Percentiles rank a stretch among this genome's conserved stretches.
These are phyloP conservation scores for Melitaea cinxia DNA, from an alignment of 1,140 invertebrate species.

Conservation along the genomic window DNA sequence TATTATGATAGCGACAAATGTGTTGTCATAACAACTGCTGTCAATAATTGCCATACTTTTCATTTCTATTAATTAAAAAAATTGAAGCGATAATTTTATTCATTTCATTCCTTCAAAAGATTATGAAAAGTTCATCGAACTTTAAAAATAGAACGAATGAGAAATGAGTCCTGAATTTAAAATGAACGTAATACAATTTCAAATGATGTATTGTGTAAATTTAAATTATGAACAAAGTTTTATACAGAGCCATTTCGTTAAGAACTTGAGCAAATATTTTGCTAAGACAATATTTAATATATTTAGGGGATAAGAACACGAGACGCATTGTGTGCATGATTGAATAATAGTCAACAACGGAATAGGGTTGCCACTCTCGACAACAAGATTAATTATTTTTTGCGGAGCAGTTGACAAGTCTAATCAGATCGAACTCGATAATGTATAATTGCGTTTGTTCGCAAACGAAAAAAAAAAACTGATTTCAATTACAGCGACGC, in stretches of 20 bases:
- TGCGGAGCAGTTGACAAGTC: too few relatives aligned
- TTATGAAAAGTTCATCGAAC: not conserved
- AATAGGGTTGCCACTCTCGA: slow-evolving; percentile 7
- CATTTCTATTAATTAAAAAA: too few relatives aligned
- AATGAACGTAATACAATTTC: not conserved
- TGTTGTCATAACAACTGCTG: too few relatives aligned
- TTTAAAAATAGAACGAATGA: not conserved
- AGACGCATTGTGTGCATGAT: slow-evolving; percentile 8
- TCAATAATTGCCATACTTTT: too few relatives aligned
- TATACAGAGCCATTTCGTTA: not conserved
- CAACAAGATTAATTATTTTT: not conserved
- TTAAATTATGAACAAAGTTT: not conserved
- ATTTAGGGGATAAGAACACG: slow-evolving; percentile 16
- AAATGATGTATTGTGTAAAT: not conserved
- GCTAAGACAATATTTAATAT: slow-evolving; percentile 18
- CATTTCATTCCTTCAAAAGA: not conserved
- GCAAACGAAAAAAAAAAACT: too few relatives aligned
- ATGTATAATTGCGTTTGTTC: not conserved
- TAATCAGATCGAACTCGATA: not conserved
- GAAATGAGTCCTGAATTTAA: not conserved
- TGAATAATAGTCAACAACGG: slow-evolving; percentile 12
- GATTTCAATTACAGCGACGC: too few relatives aligned
- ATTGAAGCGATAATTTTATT: too few relatives aligned
- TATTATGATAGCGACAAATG: too few relatives aligned
- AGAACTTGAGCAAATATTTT: slow-evolving; percentile 18